These are phyloP conservation scores for Astyanax mexicanus DNA, from an alignment of 2,797 vertebrate genomes.

Conservation along the genomic window DNA sequence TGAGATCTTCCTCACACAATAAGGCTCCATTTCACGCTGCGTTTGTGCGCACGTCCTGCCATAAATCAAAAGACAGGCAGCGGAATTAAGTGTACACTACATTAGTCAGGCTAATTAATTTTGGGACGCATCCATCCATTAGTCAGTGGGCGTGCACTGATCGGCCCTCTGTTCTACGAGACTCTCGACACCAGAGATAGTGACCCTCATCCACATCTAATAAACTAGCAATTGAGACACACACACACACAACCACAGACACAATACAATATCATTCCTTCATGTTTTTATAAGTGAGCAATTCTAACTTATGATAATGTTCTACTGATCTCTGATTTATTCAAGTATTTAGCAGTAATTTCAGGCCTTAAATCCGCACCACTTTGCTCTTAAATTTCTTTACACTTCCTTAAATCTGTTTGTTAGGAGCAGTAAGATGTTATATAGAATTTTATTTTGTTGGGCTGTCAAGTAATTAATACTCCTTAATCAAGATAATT, in stretches of 20 bases:
- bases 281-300: constrained; percentile 4
- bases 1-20: constrained; percentile 54
- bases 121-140: constrained; percentile 80
- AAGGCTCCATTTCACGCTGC: constrained; percentile 58
- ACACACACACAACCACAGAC: constrained; percentile 34
- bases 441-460: too few species aligned
- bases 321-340: not conserved
- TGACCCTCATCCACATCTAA: constrained; percentile 68
- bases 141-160: constrained; percentile 80
- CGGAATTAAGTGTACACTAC: constrained; percentile 87
- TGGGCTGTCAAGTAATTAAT: too few species aligned
- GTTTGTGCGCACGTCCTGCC: constrained; percentile 74
- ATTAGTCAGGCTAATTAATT: constrained; percentile 89
- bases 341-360: too few species aligned
- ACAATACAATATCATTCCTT: constrained; percentile 2
- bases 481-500: too few species aligned
- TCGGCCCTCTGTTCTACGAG: constrained; percentile 79
- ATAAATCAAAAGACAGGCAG: constrained; percentile 84
- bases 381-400: too few species aligned
- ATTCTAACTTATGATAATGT: not conserved
- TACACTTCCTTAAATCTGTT: too few species aligned
- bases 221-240: constrained; percentile 44
- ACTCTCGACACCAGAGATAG: constrained; percentile 76
- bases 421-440: too few species aligned
- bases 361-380: too few species aligned